These are phyloP conservation scores for Hipparchia semele DNA, from an alignment of 2,888 invertebrate species.

Conservation along the genomic window DNA sequence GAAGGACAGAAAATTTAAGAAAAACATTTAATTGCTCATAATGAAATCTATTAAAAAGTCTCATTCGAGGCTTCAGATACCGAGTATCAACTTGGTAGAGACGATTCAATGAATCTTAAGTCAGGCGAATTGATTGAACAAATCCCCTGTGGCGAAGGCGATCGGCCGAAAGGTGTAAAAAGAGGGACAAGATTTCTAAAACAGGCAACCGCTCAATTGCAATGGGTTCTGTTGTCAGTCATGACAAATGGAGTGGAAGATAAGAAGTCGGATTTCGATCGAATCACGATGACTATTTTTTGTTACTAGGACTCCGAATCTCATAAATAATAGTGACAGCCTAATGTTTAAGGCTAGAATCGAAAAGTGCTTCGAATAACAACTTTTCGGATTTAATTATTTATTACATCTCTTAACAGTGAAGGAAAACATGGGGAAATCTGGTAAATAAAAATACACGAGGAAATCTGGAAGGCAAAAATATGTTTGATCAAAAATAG, in stretches of 20 bases:
- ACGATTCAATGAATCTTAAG: conserved; percentile 46
- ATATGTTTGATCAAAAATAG: too few relatives aligned
- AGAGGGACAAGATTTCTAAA: conserved; percentile 34
- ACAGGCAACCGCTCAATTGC: conserved; percentile 29
- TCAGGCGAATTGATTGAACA: conserved; percentile 36
- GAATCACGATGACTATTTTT: too few relatives aligned
- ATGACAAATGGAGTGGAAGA: conserved; percentile 49
- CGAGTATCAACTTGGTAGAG: neutral
- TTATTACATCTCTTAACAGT: too few relatives aligned
- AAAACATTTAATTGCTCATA: neutral
- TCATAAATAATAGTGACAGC: too few relatives aligned
- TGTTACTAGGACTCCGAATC: too few relatives aligned
- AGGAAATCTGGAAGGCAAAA: too few relatives aligned
- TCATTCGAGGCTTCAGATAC: neutral
- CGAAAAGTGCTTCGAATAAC: too few relatives aligned
- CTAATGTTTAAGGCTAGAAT: too few relatives aligned
- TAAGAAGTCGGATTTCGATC: neutral
- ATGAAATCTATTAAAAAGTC: neutral
- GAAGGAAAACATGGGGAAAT: too few relatives aligned
- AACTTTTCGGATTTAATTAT: too few relatives aligned
- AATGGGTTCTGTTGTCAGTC: conserved; percentile 46
- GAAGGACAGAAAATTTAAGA: too few relatives aligned
- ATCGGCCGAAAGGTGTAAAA: conserved; percentile 48
- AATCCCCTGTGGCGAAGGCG: conserved; percentile 40
- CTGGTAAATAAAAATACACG: too few relatives aligned